Evolutionary conservation across 2,113 vertebrate species (phyloP), one percentile per base, ranked within the genome.

Genomic region (Turdus rufiventris): DNA sequence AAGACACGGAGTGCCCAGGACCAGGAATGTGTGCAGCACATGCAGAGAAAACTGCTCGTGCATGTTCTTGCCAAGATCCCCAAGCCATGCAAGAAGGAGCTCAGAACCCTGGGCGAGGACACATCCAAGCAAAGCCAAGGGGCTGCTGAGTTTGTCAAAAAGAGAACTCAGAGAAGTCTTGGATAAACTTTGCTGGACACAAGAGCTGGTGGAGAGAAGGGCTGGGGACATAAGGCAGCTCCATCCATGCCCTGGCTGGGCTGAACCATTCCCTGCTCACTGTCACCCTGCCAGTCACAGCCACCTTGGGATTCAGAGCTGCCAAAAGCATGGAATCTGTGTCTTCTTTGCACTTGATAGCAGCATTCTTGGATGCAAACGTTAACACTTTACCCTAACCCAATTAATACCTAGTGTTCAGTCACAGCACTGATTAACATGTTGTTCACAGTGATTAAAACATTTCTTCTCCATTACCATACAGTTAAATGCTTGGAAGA

Each of bases 391-490:
- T 97, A 94, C 95, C 95, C 97, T 97, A 96, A 96, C 93, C 97
- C 97, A 98, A 98, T 98, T 98, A 98, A 98, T 97, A 97, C 97
- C 96, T 94, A 97, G 75, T 91, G 89, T 98, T 97, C 96, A 93
- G 96, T 98, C 97, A 95, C 92, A 98, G 96, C 97, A 95, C 97
- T 97, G 97, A 98, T 98, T 98, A 98, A 97, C 93, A 97, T 96
- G 98, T 98, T 98, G 97, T 96, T 97, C 96, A 95, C 92, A 89
- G 97, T 98, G 98, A 98, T 98, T 98, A 98, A 98, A 98, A 98
- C 97, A 98, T 98, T 98, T 98, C 96, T 98, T 96, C 97, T 96
- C 98, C 96, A 98, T 98, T 98, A 98, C 97, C 94, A 90, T 96
- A 93, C 68, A 96, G 98, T 97, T 98, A 98, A 98, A 98, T 96